Base-by-base conservation (phyloP, 1,140 invertebrate genomes). In the Galleria mellonella region DNA sequence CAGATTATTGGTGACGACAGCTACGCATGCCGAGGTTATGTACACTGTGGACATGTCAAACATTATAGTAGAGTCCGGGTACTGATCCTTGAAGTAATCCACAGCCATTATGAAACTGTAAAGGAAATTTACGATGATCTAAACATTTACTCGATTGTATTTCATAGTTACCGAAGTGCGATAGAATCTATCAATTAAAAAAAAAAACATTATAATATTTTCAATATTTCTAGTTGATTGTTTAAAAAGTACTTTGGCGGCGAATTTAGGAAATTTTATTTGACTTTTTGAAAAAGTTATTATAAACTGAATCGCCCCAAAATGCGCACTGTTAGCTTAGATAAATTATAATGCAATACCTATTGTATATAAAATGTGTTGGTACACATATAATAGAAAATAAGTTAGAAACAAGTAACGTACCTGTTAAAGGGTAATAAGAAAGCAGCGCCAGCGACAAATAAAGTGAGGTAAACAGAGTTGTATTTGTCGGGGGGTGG, bases 41-140 rank as follows among this genome's bases (percentile, higher is more conserved):
- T 97, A 97, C 14, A 96, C 94, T 27, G 95, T 89, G 9, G 94
- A 96, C 92, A 97, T 96, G 75, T 97, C 95, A 74, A 97, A 95
- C 52, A 97, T 92, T 42, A 97, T 94, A 0, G 94, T 94, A 0
- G 93, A 92, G 9, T 90, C 90, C 0, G 94, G 94, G 82, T 94
- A 97, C 35, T 92, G 89, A 0, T 87, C 86, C 88, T 96, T 93
- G 84, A 95, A 96, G 70, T 94, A 96, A 82, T 96, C 95, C 35
- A 95, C 94, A 4, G 95, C 94, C 72, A 95, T 95, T 49, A 96
- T 94, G 73, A 96, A 96, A 70, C 94, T 95, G 87, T 17, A 72
- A 75, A 8, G 5, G 9, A 17, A 23, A 6, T 6, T 3, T 23
- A 23, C 17, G 6, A 23, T 23, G 2, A 23, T 23, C 6, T 23